phyloP scores from a whole-genome alignment of 2,888 invertebrate genomes.

The Platycnemis pennipes region DNA sequence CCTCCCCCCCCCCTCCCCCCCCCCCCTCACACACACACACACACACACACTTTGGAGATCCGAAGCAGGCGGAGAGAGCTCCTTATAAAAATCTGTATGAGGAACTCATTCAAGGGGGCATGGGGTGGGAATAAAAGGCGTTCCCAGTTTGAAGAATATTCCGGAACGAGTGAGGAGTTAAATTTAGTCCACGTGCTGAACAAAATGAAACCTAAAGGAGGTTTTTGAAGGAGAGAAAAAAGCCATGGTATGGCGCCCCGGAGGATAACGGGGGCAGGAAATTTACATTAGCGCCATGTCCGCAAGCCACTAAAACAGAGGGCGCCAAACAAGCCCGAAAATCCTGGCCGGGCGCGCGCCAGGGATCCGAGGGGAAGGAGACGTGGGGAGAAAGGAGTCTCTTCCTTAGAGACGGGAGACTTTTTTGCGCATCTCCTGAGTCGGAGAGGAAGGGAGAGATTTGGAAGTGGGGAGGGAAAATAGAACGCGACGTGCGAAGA shows the following conservation, averaged over 20 bases:
- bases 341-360: not conserved
- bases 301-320: conserved; percentile 52
- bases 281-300: conserved; percentile 61
- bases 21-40: no score
- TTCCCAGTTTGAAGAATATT: conserved; percentile 19
- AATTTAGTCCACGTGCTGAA: not conserved
- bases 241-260: not conserved
- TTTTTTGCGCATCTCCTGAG: not conserved
- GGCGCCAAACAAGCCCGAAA: conserved; percentile 25
- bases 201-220: not conserved
- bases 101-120: not conserved
- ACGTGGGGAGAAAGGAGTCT: not conserved
- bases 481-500: not conserved
- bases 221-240: conserved; percentile 21
- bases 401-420: not conserved
- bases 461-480: not conserved
- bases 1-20: no score
- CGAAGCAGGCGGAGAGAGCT: not conserved
- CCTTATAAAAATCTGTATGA: not conserved
- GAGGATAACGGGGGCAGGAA: conserved; percentile 48
- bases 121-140: conserved; percentile 19
- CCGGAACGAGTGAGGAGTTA: not conserved
- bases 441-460: not conserved
- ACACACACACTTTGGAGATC: no score
- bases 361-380: not conserved